phyloP scores from a whole-genome alignment of 2,888 invertebrate genomes.

The Athripsodes cinereus region DNA sequence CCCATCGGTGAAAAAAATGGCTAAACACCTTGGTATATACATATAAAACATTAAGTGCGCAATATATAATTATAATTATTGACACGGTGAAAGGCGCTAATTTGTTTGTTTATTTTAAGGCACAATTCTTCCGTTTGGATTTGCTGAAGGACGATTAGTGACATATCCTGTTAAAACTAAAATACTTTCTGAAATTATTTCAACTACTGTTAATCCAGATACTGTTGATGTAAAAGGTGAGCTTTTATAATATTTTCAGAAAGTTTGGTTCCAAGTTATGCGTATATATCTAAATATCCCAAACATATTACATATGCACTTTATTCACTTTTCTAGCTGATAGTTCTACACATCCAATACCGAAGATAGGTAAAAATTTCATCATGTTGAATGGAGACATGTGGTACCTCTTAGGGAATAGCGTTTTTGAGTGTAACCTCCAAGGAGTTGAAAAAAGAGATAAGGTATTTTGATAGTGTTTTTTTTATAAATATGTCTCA shows the following conservation, averaged over 20 bases:
- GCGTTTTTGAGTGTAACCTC: not conserved
- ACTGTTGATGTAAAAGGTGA: not conserved
- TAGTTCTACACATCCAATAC: not conserved
- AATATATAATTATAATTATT: not conserved
- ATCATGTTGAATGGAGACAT: not conserved
- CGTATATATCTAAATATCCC: not conserved
- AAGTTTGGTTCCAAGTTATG: not conserved
- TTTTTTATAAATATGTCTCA: no score
- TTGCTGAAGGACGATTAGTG: conserved; percentile 7
- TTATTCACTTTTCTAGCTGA: not conserved
- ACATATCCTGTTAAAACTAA: conserved; percentile 9
- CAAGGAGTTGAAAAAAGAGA: not conserved
- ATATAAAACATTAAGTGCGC: not conserved
- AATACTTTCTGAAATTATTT: conserved; percentile 4
- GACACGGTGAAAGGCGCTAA: no score
- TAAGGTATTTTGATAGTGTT: not conserved
- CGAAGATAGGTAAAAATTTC: not conserved
- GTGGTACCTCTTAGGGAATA: not conserved
- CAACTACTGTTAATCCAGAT: not conserved
- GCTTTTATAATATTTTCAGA: not conserved
- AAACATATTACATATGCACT: not conserved
- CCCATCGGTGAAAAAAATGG: conserved; percentile 2
- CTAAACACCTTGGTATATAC: conserved; percentile 10
- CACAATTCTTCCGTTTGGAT: conserved; percentile 9
- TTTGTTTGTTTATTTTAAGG: conserved; percentile 8